Percentiles rank a stretch among this genome's conserved stretches.
Evolutionary conservation across 2,888 invertebrate genomes (phyloP).

Genomic region (Allygus modestus): DNA sequence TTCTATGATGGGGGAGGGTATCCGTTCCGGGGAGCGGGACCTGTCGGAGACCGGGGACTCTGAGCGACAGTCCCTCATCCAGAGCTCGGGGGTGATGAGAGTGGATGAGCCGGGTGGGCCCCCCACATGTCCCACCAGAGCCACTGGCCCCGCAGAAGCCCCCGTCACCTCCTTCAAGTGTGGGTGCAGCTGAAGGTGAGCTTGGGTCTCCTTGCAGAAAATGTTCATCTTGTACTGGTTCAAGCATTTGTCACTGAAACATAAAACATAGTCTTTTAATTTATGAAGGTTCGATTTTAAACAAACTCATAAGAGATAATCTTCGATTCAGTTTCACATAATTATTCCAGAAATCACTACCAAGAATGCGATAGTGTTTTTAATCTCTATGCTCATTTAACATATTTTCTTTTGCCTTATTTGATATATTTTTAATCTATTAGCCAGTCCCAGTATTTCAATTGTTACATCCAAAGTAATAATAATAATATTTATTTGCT

Average conservation of each 20-base stretch:
- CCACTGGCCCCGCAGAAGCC: constrained; percentile 57
- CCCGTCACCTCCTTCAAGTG: constrained; percentile 77
- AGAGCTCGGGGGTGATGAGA: constrained; percentile 92
- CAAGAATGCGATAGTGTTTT: too few relatives aligned
- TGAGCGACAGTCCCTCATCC: constrained; percentile 87
- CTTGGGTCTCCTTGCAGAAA: constrained; percentile 95
- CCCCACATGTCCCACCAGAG: constrained; percentile 66
- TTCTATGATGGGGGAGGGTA: constrained; percentile 65
- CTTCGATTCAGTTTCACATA: too few relatives aligned
- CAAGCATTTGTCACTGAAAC: constrained; percentile 92
- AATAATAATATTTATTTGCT: too few relatives aligned
- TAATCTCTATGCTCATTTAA: too few relatives aligned
- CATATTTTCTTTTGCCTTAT: too few relatives aligned
- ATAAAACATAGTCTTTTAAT: too few relatives aligned
- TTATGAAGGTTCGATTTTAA: too few relatives aligned
- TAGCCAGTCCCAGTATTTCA: too few relatives aligned
- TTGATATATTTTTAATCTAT: too few relatives aligned
- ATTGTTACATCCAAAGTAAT: too few relatives aligned
- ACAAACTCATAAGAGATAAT: too few relatives aligned
- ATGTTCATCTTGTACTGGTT: constrained; percentile 99
- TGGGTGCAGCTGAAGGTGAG: constrained; percentile 90
- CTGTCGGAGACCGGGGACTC: constrained; percentile 69
- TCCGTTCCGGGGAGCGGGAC: constrained; percentile 68
- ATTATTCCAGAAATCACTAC: too few relatives aligned
- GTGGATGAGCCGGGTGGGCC: constrained; percentile 72